Evolutionary conservation across 2,888 invertebrate genomes (phyloP), one percentile per base, ranked within the genome.

Genomic region (Tigriopus californicus): DNA sequence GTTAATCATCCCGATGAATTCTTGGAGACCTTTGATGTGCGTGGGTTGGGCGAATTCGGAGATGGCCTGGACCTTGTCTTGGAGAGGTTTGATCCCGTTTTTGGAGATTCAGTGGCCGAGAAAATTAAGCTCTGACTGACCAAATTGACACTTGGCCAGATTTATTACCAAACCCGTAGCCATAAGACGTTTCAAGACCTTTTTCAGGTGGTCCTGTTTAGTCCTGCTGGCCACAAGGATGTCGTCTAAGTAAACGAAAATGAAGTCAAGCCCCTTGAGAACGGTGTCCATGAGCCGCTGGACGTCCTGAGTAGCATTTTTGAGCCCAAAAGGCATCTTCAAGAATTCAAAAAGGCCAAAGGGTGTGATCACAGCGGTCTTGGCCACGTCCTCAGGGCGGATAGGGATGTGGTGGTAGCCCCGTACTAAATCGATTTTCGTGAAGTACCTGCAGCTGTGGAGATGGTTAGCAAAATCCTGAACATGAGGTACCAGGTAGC

Each of bases 321-420:
- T 52, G 0, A 72, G 64, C 1, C 71, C 71, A 33, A 71, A 71
- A 33, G 65, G 54, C 68, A 70, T 70, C 1, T 55, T 59, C 0
- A 65, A 58, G 58, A 68, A 70, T 59, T 72, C 68, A 56, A 66
- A 71, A 5, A 70, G 61, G 4, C 69, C 70, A 59, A 70, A 67
- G 1, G 70, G 69, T 1, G 70, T 70, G 1, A 61, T 67, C 2
- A 71, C 66, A 0, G 69, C 70, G 0, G 71, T 71, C 61, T 73
- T 71, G 1, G 61, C 64, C 20, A 72, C 66, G 60, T 72, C 70
- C 4, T 65, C 67, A 4, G 60, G 46, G 3, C 61, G 62, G 0
- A 72, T 65, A 3, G 69, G 70, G 5, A 74, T 70, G 53, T 72
- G 68, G 58, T 70, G 66, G 59, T 67, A 74, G 0, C 70, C 70